Conservation (phyloP, 1,140 invertebrate genomes). For the Armadillidium nasatum region DNA sequence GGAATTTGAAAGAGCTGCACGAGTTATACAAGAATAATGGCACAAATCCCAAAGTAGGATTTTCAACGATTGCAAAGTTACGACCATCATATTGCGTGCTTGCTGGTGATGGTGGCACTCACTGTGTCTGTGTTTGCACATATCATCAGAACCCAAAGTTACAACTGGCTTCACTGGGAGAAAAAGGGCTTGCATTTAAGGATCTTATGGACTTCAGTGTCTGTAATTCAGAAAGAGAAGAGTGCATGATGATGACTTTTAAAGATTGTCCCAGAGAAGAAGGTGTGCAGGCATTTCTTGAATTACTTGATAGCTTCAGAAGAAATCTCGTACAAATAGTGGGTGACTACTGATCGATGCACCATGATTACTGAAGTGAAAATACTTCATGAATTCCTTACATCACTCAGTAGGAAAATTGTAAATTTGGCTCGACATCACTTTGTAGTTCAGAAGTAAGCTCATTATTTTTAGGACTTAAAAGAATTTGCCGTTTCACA, state of each 20-base stretch:
- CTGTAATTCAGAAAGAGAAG: slow-evolving; percentile 1
- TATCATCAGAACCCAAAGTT: slow-evolving; percentile 8
- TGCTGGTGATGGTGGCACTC: background rate
- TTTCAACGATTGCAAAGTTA: slow-evolving; percentile 5
- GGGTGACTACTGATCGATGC: slow-evolving; percentile 5
- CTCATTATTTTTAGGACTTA: no score
- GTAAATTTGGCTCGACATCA: background rate
- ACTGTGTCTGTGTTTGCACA: slow-evolving; percentile 1
- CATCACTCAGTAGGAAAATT: background rate
- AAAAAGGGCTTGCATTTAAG: slow-evolving; percentile 4
- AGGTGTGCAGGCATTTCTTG: background rate
- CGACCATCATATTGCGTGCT: background rate
- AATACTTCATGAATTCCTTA: background rate
- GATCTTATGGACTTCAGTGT: slow-evolving; percentile 11
- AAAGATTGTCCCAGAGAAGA: slow-evolving; percentile 17
- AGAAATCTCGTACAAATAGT: slow-evolving; percentile 2
- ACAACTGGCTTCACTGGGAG: background rate
- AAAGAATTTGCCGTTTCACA: no score
- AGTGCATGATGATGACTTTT: background rate
- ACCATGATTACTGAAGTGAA: background rate
- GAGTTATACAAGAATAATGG: background rate
- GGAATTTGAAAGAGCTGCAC: background rate
- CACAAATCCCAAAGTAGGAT: slow-evolving; percentile 11
- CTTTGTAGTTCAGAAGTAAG: background rate
- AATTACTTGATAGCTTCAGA: background rate